Conservation (phyloP, 2,888 invertebrate species). For the Axea sp. region DNA sequence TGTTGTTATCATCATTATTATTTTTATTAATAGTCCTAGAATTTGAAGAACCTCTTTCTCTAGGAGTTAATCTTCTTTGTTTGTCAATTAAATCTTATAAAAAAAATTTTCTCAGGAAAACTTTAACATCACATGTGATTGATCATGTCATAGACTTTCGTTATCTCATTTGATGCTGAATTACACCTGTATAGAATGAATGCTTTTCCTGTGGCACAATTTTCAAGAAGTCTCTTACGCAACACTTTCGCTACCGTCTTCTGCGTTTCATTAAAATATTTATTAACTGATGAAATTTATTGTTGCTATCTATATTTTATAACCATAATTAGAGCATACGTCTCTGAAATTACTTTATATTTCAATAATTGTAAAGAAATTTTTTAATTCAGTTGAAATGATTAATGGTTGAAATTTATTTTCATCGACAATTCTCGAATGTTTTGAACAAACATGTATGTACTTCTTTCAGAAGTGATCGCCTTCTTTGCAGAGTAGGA, state of each 20-base stretch:
- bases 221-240: conserved; percentile 13
- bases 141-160: conserved; percentile 24
- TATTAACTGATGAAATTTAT: conserved; percentile 5
- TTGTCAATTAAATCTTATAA: too few species aligned
- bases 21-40: too few species aligned
- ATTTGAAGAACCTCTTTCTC: too few species aligned
- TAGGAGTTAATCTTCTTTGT: too few species aligned
- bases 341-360: too few species aligned
- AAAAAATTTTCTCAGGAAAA: too few species aligned
- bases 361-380: too few species aligned
- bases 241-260: conserved; percentile 9
- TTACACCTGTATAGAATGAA: conserved; percentile 10
- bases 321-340: too few species aligned
- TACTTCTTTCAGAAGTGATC: conserved; percentile 29
- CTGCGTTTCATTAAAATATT: conserved; percentile 6
- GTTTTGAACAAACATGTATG: conserved; percentile 8
- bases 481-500: conserved; percentile 17
- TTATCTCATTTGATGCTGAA: conserved; percentile 33
- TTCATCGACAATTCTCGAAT: conserved; percentile 16
- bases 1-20: too few species aligned
- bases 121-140: conserved; percentile 11
- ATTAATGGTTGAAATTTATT: too few species aligned
- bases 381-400: too few species aligned
- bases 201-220: conserved; percentile 2
- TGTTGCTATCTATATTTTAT: conserved; percentile 2